Evolutionary conservation across 1,140 invertebrate species (phyloP).

Genomic region (Proales similis): DNA sequence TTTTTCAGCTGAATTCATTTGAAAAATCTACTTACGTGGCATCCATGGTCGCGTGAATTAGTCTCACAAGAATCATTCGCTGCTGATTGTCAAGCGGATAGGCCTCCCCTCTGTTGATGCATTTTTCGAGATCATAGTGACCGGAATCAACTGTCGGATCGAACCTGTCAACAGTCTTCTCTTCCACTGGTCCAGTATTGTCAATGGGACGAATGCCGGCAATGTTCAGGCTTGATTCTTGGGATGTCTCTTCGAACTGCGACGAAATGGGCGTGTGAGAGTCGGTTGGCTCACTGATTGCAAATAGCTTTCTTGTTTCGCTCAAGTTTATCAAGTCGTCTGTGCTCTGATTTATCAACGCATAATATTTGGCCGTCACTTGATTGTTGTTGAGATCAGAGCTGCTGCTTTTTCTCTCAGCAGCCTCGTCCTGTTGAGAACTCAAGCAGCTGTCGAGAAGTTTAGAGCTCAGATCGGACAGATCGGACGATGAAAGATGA

Average conservation of each 20-base stretch:
- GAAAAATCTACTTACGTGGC: slow-evolving; percentile 15
- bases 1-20: too few species aligned
- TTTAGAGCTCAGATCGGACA: too few species aligned
- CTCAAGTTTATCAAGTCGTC: slow-evolving; percentile 8
- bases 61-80: slow-evolving; percentile 30
- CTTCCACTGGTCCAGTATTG: background rate
- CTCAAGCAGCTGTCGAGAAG: too few species aligned
- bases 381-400: too few species aligned
- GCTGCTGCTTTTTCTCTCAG: too few species aligned
- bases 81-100: slow-evolving; percentile 8
- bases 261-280: too few species aligned
- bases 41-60: slow-evolving; percentile 30
- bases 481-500: too few species aligned
- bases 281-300: slow-evolving; percentile 10
- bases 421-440: too few species aligned
- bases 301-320: background rate
- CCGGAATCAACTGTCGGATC: slow-evolving; percentile 19
- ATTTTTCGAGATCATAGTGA: too few species aligned
- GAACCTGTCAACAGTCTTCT: background rate
- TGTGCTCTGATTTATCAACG: too few species aligned
- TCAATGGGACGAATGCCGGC: background rate
- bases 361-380: too few species aligned
- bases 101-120: background rate
- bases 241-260: slow-evolving; percentile 7
- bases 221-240: slow-evolving; percentile 4